Evolutionary conservation across 2,113 vertebrate genomes (phyloP).

Genomic region (Edolisoma coerulescens): DNA sequence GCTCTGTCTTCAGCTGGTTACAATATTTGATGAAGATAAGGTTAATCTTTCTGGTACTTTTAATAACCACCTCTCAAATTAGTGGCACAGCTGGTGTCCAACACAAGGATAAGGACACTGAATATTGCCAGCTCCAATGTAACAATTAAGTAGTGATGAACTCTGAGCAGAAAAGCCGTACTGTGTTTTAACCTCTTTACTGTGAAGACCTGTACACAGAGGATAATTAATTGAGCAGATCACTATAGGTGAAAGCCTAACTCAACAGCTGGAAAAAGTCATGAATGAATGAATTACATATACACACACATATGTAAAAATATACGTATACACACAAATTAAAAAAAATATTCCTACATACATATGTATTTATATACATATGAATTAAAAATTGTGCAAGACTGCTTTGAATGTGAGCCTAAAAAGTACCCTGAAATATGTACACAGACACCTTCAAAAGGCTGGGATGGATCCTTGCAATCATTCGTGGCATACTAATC

Average conservation of each 20-base stretch:
- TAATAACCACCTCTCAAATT: not conserved
- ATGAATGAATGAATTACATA: not conserved
- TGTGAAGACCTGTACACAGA: not conserved
- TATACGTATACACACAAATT: rapidly evolving
- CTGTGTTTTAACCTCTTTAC: not conserved
- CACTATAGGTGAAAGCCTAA: not conserved
- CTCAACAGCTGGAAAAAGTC: not conserved
- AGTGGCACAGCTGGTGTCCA: not conserved
- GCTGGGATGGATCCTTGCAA: not conserved
- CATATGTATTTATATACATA: too few relatives aligned
- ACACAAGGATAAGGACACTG: not conserved
- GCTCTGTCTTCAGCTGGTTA: not conserved
- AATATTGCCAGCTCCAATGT: not conserved
- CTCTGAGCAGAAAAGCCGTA: not conserved
- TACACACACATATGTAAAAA: not conserved
- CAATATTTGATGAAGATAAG: not conserved
- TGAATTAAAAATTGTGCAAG: not conserved
- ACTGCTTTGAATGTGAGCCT: not conserved
- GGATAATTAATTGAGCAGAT: not conserved
- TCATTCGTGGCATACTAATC: not conserved
- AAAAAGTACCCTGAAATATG: not conserved
- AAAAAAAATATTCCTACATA: not conserved
- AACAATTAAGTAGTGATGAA: not conserved
- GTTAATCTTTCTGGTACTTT: not conserved
- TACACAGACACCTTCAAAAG: not conserved